Percentiles rank a stretch among this genome's conserved stretches.
These are phyloP conservation scores for Polydesmus complanatus DNA, from an alignment of 2,888 invertebrate species.

Conservation along the genomic window DNA sequence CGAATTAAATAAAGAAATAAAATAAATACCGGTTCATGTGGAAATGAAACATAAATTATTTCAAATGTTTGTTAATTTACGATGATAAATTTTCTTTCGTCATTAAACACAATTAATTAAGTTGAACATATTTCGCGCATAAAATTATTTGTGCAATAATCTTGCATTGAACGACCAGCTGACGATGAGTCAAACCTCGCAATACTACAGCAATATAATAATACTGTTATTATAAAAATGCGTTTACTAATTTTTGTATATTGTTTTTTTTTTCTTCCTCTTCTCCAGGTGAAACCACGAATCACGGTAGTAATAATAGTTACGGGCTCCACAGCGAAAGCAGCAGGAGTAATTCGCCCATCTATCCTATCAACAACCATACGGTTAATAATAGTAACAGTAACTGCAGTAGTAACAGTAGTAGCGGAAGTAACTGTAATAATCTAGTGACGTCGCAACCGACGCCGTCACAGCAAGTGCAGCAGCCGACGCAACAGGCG, in stretches of 20 bases:
- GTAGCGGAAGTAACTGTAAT: neutral
- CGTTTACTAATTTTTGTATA: neutral
- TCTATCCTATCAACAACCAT: neutral
- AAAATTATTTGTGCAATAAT: too few species aligned
- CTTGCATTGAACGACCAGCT: too few species aligned
- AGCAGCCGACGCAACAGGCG: neutral
- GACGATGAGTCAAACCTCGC: too few species aligned
- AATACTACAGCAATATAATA: too few species aligned
- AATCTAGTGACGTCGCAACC: neutral
- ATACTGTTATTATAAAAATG: too few species aligned
- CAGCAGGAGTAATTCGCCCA: conserved; percentile 2
- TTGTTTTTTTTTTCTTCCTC: neutral
- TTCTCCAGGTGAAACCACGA: conserved; percentile 16
- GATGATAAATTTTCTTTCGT: too few species aligned
- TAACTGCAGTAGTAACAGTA: conserved; percentile 9
- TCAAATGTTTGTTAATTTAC: too few species aligned
- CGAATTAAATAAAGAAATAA: too few species aligned
- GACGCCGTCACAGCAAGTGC: neutral
- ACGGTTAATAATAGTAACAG: neutral
- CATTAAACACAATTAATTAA: too few species aligned
- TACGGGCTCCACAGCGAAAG: conserved; percentile 5
- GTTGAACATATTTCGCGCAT: too few species aligned
- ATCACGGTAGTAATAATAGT: conserved; percentile 16
- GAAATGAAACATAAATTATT: too few species aligned
- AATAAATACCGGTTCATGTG: too few species aligned